Conservation (phyloP, 2,113 vertebrate species). For the Tetraodon nigroviridis region DNA sequence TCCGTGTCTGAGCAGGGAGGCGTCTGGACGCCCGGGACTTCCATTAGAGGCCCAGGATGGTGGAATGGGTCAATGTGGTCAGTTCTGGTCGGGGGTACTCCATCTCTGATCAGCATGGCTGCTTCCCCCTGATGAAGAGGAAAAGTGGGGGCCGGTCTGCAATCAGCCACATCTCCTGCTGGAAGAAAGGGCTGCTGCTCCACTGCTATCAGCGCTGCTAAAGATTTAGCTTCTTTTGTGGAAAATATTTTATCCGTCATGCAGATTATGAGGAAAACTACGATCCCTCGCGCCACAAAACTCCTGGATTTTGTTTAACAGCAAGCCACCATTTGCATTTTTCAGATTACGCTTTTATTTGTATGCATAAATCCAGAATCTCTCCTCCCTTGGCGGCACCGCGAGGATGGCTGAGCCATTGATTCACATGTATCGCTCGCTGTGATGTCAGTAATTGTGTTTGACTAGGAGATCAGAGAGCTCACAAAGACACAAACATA, state of each 20-base stretch:
- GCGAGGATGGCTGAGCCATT: slow-evolving; percentile 12
- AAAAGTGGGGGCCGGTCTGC: slow-evolving; percentile 53
- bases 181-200: slow-evolving; percentile 31
- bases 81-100: slow-evolving; percentile 73
- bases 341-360: slow-evolving; percentile 32
- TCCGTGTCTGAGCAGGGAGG: slow-evolving; percentile 57
- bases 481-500: slow-evolving; percentile 18
- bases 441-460: slow-evolving; percentile 37
- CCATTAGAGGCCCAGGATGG: slow-evolving; percentile 74
- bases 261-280: too few species aligned
- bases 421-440: slow-evolving; percentile 28
- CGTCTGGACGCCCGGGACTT: slow-evolving; percentile 70
- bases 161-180: slow-evolving; percentile 58
- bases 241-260: too few species aligned
- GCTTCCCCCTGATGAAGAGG: slow-evolving; percentile 55
- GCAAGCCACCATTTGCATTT: slow-evolving; percentile 14
- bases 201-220: slow-evolving; percentile 22
- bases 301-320: slow-evolving; percentile 2
- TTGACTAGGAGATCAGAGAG: slow-evolving; percentile 46
- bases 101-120: slow-evolving; percentile 70
- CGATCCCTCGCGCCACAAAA: neutral
- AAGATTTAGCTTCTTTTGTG: slow-evolving; percentile 25
- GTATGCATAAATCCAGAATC: slow-evolving; percentile 24
- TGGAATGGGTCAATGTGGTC: slow-evolving; percentile 70
- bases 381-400: slow-evolving; percentile 13